Evolutionary conservation across 2,113 vertebrate species (phyloP).

Genomic region (Myrmophylax atrothorax): DNA sequence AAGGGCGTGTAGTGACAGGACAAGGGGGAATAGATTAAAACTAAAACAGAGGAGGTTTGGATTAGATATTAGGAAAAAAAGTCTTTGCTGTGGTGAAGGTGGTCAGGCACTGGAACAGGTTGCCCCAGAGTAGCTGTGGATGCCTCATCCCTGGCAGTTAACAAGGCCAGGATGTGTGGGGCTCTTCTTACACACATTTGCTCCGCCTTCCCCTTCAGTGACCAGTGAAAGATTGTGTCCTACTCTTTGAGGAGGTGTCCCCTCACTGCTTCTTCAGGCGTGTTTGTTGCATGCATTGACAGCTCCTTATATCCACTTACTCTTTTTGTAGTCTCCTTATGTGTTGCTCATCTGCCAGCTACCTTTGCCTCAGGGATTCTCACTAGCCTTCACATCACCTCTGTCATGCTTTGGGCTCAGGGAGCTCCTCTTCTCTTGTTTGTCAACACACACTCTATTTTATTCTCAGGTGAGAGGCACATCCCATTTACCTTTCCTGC

Average conservation of each 20-base stretch:
- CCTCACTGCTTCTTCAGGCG: neutral
- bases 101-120: neutral
- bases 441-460: neutral
- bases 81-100: neutral
- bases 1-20: neutral
- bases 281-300: neutral
- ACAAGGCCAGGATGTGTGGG: neutral
- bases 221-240: neutral
- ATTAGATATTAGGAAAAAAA: neutral
- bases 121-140: neutral
- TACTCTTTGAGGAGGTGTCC: neutral
- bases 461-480: neutral
- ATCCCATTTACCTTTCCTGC: neutral
- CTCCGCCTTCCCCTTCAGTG: neutral
- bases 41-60: neutral
- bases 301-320: neutral
- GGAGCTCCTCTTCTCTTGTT: neutral
- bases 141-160: neutral
- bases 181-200: fast-evolving
- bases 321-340: neutral
- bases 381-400: neutral
- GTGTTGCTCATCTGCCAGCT: neutral
- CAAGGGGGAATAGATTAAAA: neutral
- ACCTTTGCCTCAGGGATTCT: neutral
- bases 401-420: neutral